Evolutionary conservation across 1,140 invertebrate species (phyloP).

Genomic region (Drosophila melanogaster): DNA sequence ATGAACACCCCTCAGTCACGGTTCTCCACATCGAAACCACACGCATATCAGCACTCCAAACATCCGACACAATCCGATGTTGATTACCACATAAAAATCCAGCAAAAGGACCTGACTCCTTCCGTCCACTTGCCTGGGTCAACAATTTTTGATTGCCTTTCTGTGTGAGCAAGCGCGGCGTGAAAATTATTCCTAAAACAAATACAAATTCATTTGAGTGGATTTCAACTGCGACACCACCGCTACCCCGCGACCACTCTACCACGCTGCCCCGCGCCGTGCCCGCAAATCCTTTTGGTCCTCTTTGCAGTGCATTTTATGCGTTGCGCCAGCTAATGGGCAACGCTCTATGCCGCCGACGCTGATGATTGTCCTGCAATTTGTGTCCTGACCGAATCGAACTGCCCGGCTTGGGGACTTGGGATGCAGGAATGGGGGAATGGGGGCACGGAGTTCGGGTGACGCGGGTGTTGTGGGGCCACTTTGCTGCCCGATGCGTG

Average conservation of each 20-base stretch:
- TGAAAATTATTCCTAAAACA: slow-evolving; percentile 77
- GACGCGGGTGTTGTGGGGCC: neutral
- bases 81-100: slow-evolving; percentile 79
- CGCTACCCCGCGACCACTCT: neutral
- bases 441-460: neutral
- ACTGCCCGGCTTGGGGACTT: slow-evolving; percentile 17
- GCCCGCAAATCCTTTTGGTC: slow-evolving; percentile 58
- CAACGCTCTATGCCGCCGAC: slow-evolving; percentile 27
- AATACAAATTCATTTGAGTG: slow-evolving; percentile 81
- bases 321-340: slow-evolving; percentile 57
- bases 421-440: neutral
- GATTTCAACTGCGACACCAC: slow-evolving; percentile 58
- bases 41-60: slow-evolving; percentile 74
- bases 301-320: slow-evolving; percentile 72
- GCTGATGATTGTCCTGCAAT: slow-evolving; percentile 77
- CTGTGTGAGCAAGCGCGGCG: slow-evolving; percentile 23
- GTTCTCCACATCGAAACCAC: slow-evolving; percentile 37
- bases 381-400: slow-evolving; percentile 60
- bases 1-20: slow-evolving; percentile 52
- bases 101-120: slow-evolving; percentile 39
- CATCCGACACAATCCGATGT: slow-evolving; percentile 76
- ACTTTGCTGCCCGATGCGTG: slow-evolving; percentile 38
- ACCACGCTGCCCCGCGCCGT: too few relatives aligned
- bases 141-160: slow-evolving; percentile 73
- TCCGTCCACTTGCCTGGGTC: slow-evolving; percentile 41